These are phyloP conservation scores for Pilophorus perplexus DNA, from an alignment of 2,888 invertebrate species.

Conservation along the genomic window DNA sequence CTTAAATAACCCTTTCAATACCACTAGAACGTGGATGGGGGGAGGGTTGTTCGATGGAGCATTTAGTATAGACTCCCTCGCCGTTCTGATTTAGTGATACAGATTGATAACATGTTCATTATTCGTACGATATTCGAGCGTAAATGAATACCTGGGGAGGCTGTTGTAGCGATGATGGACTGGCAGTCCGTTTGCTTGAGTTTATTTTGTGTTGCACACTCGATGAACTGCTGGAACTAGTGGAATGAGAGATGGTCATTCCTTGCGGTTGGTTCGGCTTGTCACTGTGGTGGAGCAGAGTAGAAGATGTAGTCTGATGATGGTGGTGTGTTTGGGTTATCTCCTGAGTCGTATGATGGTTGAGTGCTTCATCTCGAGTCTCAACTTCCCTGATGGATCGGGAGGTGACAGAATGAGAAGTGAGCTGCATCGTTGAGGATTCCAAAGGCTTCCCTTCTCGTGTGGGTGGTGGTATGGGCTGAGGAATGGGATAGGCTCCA, in stretches of 20 bases:
- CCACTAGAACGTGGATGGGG: too few relatives aligned
- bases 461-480: conserved; percentile 52
- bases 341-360: conserved; percentile 64
- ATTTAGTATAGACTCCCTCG: too few relatives aligned
- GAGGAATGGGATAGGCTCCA: conserved; percentile 56
- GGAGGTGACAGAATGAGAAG: conserved; percentile 68
- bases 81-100: too few relatives aligned
- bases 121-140: too few relatives aligned
- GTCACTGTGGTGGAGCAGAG: conserved; percentile 57
- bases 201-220: conserved; percentile 64
- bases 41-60: too few relatives aligned
- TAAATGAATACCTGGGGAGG: conserved; percentile 44
- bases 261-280: conserved; percentile 53
- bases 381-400: conserved; percentile 59
- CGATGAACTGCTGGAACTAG: conserved; percentile 65
- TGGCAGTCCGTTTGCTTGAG: conserved; percentile 51
- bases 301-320: conserved; percentile 65
- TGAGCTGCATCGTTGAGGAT: conserved; percentile 64
- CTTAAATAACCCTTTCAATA: too few relatives aligned
- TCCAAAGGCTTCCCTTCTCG: conserved; percentile 54
- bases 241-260: conserved; percentile 66
- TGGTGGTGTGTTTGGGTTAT: conserved; percentile 66
- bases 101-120: too few relatives aligned
- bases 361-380: conserved; percentile 55
- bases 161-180: conserved; percentile 48